phyloP scores from a whole-genome alignment of 2,888 invertebrate species.

The Chymomyza procnemis region DNA sequence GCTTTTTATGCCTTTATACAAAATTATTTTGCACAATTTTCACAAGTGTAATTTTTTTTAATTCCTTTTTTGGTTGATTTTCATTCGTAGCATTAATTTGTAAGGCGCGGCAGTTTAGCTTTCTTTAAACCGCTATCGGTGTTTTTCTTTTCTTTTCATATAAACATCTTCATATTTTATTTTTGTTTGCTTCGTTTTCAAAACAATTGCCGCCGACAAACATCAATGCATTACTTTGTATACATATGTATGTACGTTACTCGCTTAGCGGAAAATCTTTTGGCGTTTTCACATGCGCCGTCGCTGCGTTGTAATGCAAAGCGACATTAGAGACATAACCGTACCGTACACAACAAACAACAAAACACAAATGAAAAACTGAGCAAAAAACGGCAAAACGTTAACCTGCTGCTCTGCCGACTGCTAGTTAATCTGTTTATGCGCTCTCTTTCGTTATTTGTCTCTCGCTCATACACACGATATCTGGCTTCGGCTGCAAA shows the following conservation, averaged over 20 bases:
- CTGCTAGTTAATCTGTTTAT: constrained; percentile 36
- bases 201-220: constrained; percentile 58
- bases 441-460: not conserved
- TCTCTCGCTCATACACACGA: constrained; percentile 7
- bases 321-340: constrained; percentile 43
- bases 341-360: constrained; percentile 44
- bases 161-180: not conserved
- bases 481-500: not conserved
- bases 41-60: constrained; percentile 34
- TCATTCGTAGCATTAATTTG: constrained; percentile 26
- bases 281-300: not conserved
- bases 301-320: constrained; percentile 42
- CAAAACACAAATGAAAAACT: constrained; percentile 16
- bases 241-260: too few relatives aligned
- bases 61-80: constrained; percentile 46
- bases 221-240: not conserved
- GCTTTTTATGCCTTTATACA: constrained; percentile 20
- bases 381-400: constrained; percentile 30
- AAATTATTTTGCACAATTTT: constrained; percentile 57
- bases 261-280: constrained; percentile 56
- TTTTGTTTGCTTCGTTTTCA: constrained; percentile 30
- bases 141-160: not conserved
- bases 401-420: not conserved
- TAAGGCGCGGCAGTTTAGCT: not conserved
- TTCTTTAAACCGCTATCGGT: constrained; percentile 1